Base-by-base conservation (phyloP, 2,797 vertebrate genomes). In the Columba guinea region DNA sequence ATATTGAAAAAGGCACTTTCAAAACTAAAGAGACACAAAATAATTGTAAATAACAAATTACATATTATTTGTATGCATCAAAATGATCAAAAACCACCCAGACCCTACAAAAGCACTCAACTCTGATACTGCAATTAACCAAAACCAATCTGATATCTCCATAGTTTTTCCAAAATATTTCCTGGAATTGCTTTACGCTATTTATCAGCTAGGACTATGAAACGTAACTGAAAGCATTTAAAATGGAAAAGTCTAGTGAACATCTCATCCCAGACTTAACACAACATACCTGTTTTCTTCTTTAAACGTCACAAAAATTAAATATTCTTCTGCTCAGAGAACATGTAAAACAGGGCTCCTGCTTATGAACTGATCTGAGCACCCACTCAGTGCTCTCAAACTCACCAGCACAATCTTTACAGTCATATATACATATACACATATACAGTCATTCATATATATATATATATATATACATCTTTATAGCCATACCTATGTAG, bases 401-500 rank as follows among this genome's bases (percentile, higher is more conserved):
- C 12, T 60, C 60, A 53, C 17, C 13, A 6, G 14, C 37, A 32
- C 8, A 15, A 11, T 30, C 48, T 34, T 58, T 41, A 11, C 3
- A 2, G 13, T 28, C 34, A 23, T 19, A 14, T 5, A 44, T 9
- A 17, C 9, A 10, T 37, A 23, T 19, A 14, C 4, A 23, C 15
- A 14, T 5, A 10, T 37, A 37, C 34, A 35, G 34, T 35, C 34
- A 35, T 35, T 35, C 5, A 23, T 19, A 14, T 4, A 19, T 9
- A 17, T 19, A 44, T 19, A 17, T 19, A 14, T 4, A 19, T 9
- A 17, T 19, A 44, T 19, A 17, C 19, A 19, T 44, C 48, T 34
- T 58, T 37, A 11, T 4, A 2, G 13, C 26, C 34, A 23, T 24
- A n/a, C 19, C 30, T 5, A 22, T 1, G 2, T 10, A 60, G 5